These are phyloP conservation scores for human (Homo sapiens) DNA, from an alignment of 2,113 vertebrate genomes.

Conservation along the genomic window DNA sequence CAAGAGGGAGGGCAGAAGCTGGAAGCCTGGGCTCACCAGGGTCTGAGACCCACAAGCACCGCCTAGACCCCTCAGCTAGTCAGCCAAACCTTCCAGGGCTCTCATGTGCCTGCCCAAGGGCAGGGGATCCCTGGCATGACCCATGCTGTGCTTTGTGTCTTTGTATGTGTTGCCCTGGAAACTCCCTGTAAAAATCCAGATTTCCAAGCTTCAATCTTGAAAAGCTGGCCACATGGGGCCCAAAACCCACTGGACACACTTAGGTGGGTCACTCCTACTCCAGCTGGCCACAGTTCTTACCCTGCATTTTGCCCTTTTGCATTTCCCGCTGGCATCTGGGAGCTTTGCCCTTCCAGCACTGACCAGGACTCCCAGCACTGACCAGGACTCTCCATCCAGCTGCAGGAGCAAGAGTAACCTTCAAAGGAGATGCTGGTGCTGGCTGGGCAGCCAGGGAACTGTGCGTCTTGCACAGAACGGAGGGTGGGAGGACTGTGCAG, in stretches of 20 bases:
- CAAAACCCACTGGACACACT: accelerated
- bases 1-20: accelerated
- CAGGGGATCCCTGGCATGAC: not conserved
- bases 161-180: not conserved
- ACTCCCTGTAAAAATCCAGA: not conserved
- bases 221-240: not conserved
- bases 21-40: not conserved
- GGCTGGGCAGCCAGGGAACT: not conserved
- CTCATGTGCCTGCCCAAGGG: not conserved
- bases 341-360: not conserved
- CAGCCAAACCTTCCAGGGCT: not conserved
- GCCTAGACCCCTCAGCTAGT: accelerated
- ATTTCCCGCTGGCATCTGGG: not conserved
- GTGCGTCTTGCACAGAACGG: not conserved
- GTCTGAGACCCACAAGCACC: not conserved
- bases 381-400: not conserved
- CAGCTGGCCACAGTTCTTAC: not conserved
- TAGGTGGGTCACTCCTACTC: not conserved
- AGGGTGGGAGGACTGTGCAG: not conserved
- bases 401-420: accelerated
- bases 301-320: not conserved
- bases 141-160: accelerated
- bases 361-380: not conserved
- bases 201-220: not conserved
- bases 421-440: not conserved